A percentile compares a stretch with the other conserved stretches of the same genome.
These are phyloP conservation scores for Antheraea mylitta DNA, from an alignment of 1,140 invertebrate genomes.

Conservation along the genomic window DNA sequence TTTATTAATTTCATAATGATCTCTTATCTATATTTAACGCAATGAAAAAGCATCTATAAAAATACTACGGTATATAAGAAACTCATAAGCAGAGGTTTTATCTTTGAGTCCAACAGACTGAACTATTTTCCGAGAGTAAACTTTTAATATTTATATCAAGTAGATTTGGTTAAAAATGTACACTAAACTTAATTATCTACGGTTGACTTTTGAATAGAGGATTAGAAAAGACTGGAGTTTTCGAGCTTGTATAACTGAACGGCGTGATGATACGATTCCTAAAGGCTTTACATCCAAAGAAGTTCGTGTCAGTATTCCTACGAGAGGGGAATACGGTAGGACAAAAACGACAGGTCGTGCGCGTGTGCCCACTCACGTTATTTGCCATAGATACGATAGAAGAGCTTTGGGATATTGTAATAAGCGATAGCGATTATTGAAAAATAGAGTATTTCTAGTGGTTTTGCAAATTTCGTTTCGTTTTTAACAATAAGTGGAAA, in stretches of 20 bases:
- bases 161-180: no score
- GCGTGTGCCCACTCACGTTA: not conserved
- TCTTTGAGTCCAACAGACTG: no score
- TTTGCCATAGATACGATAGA: not conserved
- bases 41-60: no score
- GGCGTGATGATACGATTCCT: not conserved
- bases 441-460: not conserved
- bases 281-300: not conserved
- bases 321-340: not conserved
- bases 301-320: not conserved
- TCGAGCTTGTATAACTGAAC: not conserved
- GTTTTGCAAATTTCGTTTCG: not conserved
- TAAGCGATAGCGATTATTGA: not conserved
- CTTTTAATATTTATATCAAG: no score
- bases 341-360: not conserved
- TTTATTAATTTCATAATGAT: no score
- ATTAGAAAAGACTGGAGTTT: not conserved
- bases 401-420: not conserved
- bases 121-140: no score
- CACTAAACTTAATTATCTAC: no score
- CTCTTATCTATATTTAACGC: no score
- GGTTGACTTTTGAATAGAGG: no score
- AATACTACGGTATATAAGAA: no score
- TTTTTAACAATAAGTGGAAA: no score
- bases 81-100: no score